Evolutionary conservation across 2,113 vertebrate species (phyloP), one percentile per base, ranked within the genome.

Genomic region (Dasypus novemcinctus): DNA sequence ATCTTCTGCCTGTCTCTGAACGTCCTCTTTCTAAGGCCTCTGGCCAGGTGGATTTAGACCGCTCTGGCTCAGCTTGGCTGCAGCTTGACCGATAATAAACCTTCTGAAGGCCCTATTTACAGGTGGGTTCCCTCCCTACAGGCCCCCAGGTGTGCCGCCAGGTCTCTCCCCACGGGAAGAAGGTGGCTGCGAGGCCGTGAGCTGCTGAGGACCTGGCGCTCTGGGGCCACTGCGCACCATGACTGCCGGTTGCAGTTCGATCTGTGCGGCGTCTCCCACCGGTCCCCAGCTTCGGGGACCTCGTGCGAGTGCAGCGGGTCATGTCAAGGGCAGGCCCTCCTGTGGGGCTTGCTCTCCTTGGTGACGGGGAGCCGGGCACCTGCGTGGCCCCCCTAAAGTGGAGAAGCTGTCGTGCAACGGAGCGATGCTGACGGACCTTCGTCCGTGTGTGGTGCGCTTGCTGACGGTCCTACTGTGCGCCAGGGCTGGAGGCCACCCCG

Each of bases 391-490:
- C 36, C 13, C 18, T 4, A 7, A 27, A n/a, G 52, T 27, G 10
- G 29, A 17, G 59, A 76, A 25, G 25, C 20, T 46, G 68, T 21
- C 3, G 0, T n/a, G 17, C n/a, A 72, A 29, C 29, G 64, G 10
- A 15, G 1, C 4, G 91, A 31, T 23, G 4, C 12, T 3, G 2
- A 54, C 17, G 54, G 54, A 54, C 54, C 15, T 7, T 49, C 49
- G 29, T 33, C 1, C 27, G 7, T 0, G 25, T 38, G 20, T 10
- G 0, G 4, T 46, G 4, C 12, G 0, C 18, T 13, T 13, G 36
- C 54, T 0, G 10, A n/a, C 49, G 27, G 41, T 2, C 25, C 13
- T 54, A 3, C 49, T 4, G 23, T 21, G 21, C 2, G 2, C 54
- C 11, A 9, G 43, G 0, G 31, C 54, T 8, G 7, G 36, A 27